Evolutionary conservation across 2,113 vertebrate species (phyloP).

Genomic region (Lepisosteus oculatus): DNA sequence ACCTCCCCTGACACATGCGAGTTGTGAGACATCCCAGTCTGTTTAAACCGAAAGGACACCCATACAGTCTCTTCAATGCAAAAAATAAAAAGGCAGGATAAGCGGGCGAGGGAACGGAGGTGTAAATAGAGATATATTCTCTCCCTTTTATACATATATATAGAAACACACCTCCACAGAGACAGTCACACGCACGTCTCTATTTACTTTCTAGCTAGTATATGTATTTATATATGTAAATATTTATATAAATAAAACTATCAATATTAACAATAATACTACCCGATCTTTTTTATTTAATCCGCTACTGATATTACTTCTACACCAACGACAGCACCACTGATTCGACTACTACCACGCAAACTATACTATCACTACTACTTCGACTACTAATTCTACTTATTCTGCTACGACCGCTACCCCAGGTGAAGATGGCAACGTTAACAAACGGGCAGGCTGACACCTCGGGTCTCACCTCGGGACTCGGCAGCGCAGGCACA

Average conservation of each 20-base stretch:
- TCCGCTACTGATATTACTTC: conserved; percentile 39
- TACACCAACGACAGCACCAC: conserved; percentile 42
- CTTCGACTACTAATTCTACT: conserved; percentile 47
- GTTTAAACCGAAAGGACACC: conserved; percentile 98
- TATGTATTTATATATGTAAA: conserved; percentile 65
- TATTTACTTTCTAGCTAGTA: conserved; percentile 60
- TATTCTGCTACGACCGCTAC: neutral
- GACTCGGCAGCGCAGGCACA: conserved; percentile 83
- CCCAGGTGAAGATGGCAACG: conserved; percentile 93
- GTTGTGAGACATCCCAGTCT: conserved; percentile 82
- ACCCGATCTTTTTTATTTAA: neutral
- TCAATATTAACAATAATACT: conserved; percentile 13
- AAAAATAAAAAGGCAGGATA: conserved; percentile 79
- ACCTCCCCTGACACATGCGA: conserved; percentile 47
- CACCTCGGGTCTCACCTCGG: conserved; percentile 86
- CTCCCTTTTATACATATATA: conserved; percentile 64
- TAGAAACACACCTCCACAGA: conserved; percentile 62
- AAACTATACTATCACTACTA: conserved; percentile 29
- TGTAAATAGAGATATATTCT: conserved; percentile 64
- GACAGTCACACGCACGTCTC: conserved; percentile 54
- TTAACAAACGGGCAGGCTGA: conserved; percentile 98
- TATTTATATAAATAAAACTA: conserved; percentile 60
- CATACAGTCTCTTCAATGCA: conserved; percentile 89
- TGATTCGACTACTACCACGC: neutral
- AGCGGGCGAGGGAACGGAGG: conserved; percentile 71